phyloP scores from a whole-genome alignment of 2,888 invertebrate species.

The Ophion slaviceki region DNA sequence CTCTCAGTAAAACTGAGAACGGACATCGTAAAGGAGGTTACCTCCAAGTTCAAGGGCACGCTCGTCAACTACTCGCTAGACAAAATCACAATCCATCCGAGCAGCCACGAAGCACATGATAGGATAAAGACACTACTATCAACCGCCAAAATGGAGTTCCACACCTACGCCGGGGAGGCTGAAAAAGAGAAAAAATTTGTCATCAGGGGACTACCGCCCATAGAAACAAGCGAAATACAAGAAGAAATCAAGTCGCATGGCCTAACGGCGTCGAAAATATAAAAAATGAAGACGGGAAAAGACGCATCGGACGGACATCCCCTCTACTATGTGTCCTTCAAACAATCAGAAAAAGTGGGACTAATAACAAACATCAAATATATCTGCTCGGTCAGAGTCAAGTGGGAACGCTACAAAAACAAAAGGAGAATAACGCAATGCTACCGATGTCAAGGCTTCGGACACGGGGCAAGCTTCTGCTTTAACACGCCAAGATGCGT shows the following conservation, averaged over 20 bases:
- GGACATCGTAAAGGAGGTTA: not conserved
- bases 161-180: slow-evolving; percentile 1
- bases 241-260: not conserved
- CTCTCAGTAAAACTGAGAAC: not conserved
- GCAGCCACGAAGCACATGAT: not conserved
- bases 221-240: not conserved
- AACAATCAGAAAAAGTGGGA: too few species aligned
- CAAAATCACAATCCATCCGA: not conserved
- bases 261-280: too few species aligned
- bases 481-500: slow-evolving; percentile 9
- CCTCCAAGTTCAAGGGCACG: not conserved
- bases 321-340: too few species aligned
- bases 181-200: slow-evolving; percentile 15
- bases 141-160: not conserved
- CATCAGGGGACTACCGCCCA: slow-evolving; percentile 4
- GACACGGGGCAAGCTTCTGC: not conserved
- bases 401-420: slow-evolving; percentile 20
- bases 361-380: not conserved
- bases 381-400: slow-evolving; percentile 2
- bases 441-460: slow-evolving; percentile 8
- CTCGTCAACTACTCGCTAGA: not conserved
- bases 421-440: not conserved
- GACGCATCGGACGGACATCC: too few species aligned
- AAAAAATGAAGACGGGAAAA: too few species aligned
- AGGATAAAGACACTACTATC: not conserved